Base-by-base conservation (phyloP, 2,113 vertebrate genomes). In the Sialia sialis region DNA sequence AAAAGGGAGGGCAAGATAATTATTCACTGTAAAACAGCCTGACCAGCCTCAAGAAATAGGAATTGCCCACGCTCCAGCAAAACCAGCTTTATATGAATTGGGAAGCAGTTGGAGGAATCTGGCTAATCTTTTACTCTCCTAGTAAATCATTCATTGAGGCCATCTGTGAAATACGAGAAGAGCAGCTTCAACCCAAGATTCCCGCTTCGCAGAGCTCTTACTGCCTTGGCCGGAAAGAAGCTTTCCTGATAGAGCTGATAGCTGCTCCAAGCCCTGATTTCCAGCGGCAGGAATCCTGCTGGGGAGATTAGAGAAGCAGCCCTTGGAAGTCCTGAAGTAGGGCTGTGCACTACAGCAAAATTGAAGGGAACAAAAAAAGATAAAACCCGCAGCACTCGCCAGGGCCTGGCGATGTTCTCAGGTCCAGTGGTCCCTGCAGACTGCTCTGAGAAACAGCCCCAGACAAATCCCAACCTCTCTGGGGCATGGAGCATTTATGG, bases 121-220 rank as follows among this genome's bases (percentile, higher is more conserved):
- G 96, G 88, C 88, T 96, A 94, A 95, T 94, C 94, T 96, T 96
- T 88, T 77, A 43, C 94, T 92, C 95, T 90, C 85, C 94, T 88
- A 93, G 94, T 96, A 96, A 96, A 96, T 96, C 94, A 96, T 94
- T 95, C 88, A 86, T 70, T 90, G 83, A 92, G 90, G 90, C 92
- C 90, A 96, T 90, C 95, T 96, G 95, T 96, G 96, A 94, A 96
- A 96, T 48, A 77, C 7, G 95, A 96, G 96, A 86, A 46, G 90
- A 93, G 75, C 90, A 92, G 90, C 94, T 77, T 49, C 92, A 79
- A 30, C 88, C 88, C 94, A 77, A 88, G 85, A 83, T 77, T 86
- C 88, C 83, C 0, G 0, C 85, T 86, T 43, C 80, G 82, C 75
- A 74, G 59, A 88, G 85, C 74, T 86, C 91, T 88, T 16, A 27